Conservation (phyloP, 2,888 invertebrate genomes). For the Ceratothoa steindachneri region DNA sequence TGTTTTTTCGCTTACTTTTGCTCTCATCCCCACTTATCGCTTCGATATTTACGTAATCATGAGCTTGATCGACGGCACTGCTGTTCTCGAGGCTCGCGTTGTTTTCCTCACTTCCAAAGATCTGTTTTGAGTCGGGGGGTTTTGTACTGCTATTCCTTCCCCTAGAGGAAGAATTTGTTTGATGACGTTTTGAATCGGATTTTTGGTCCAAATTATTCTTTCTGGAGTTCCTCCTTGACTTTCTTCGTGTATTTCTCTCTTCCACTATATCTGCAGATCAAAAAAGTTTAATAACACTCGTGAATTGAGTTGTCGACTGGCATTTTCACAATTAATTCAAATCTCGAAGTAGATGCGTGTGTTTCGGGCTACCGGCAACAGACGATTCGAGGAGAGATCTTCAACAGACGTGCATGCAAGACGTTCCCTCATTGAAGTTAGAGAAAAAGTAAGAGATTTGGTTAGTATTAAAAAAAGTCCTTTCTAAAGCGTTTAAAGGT, state of each 20-base stretch:
- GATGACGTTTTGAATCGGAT: background rate
- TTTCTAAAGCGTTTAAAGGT: background rate
- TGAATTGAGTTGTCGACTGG: background rate
- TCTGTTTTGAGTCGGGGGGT: no score
- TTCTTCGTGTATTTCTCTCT: constrained; percentile 43
- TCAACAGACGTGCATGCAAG: background rate
- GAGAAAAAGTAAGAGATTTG: background rate
- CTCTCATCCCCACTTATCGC: constrained; percentile 15
- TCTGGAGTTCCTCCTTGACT: constrained; percentile 33
- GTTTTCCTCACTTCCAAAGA: no score
- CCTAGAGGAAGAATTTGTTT: background rate
- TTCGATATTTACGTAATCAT: constrained; percentile 47
- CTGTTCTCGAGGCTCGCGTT: no score
- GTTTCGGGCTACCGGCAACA: background rate
- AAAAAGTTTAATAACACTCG: background rate
- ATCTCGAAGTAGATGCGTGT: background rate
- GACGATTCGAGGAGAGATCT: background rate
- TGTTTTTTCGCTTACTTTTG: background rate
- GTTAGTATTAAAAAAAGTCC: background rate
- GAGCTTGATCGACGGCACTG: background rate
- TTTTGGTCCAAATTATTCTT: constrained; percentile 14
- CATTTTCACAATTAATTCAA: background rate
- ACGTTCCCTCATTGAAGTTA: background rate
- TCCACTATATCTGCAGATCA: constrained; percentile 43
- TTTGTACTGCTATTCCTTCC: no score